Evolutionary conservation across 2,797 vertebrate species (phyloP), one percentile per base, ranked within the genome.

Genomic region (Scolopax bukidnonensis): DNA sequence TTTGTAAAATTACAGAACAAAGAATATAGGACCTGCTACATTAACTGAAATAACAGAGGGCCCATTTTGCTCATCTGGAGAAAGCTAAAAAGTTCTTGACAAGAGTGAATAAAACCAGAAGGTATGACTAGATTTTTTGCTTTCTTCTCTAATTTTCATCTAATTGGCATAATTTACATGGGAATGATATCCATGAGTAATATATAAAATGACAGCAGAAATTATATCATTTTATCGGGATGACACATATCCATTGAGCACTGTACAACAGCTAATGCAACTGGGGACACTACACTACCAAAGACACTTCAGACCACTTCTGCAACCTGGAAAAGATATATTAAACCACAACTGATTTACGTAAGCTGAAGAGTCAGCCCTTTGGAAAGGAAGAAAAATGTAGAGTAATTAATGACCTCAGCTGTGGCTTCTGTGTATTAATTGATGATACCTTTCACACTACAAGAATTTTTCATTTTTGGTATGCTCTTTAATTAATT

Each of bases 401-500:
- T 27, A 50, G 56, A 25, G 45, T 87, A 84, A 95, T 91, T 95
- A 91, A 95, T 67, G 16, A 56, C 13, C 77, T 8, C 74, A 92
- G 77, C 74, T 87, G 60, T 89, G 80, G 25, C 21, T 85, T 93
- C 83, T 90, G 56, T 5, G 3, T 73, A 67, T 82, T 87, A 95
- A 95, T 84, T 93, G 80, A 95, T 87, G 73, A 90, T 73, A 88
- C 36, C 56, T 82, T 87, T 93, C 74, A 91, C 33, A 89, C 6
- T 5, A 68, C 40, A 70, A 90, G 51, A 88, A 87, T 94, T 90
- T 87, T 93, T 96, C 74, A 89, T 95, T 95, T 94, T 93, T 61
- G 28, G 10, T 83, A 89, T 6, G 28, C 47, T 91, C 43, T 93
- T 93, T 80, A 93, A 90, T 85, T 95, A 93, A 91, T 94, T 87